A percentile compares a stretch with the other conserved stretches of the same genome.
phyloP scores from a whole-genome alignment of 2,113 vertebrate species.

The Monopterus albus region DNA sequence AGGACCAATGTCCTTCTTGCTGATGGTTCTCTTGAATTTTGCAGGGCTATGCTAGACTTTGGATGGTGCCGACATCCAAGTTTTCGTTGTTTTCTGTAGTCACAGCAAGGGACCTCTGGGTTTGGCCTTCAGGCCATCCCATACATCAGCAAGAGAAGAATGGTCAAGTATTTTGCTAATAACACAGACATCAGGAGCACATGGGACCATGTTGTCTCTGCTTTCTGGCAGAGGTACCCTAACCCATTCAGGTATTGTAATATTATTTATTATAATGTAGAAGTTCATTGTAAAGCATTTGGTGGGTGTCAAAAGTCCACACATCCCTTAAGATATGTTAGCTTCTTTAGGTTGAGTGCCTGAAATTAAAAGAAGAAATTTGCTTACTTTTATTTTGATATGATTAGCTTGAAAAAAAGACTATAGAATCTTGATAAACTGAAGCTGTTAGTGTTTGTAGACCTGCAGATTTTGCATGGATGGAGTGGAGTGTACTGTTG shows the following conservation, averaged over 20 bases:
- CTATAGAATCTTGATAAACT: too few relatives aligned
- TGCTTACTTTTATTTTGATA: too few relatives aligned
- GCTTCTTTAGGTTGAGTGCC: background rate
- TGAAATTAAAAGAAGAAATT: too few relatives aligned
- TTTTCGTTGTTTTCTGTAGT: slow-evolving; percentile 24
- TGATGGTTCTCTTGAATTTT: background rate
- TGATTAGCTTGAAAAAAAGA: too few relatives aligned
- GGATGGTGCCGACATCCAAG: slow-evolving; percentile 70
- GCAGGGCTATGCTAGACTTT: slow-evolving; percentile 54
- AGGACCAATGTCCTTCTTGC: background rate
- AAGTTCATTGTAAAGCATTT: background rate
- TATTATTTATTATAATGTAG: too few relatives aligned
- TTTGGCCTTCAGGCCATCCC: slow-evolving; percentile 28
- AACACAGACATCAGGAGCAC: slow-evolving; percentile 78
- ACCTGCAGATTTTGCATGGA: too few relatives aligned
- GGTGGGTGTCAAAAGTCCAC: background rate
- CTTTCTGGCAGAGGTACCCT: slow-evolving; percentile 87
- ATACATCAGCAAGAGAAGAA: slow-evolving; percentile 49
- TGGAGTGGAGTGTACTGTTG: too few relatives aligned
- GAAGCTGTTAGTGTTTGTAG: too few relatives aligned
- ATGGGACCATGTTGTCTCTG: slow-evolving; percentile 84
- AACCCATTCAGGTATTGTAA: slow-evolving; percentile 84
- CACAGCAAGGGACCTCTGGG: slow-evolving; percentile 12
- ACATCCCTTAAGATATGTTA: background rate
- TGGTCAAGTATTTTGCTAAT: slow-evolving; percentile 84